Evolutionary conservation across 2,888 invertebrate species (phyloP).

Genomic region (Sipha maydis): DNA sequence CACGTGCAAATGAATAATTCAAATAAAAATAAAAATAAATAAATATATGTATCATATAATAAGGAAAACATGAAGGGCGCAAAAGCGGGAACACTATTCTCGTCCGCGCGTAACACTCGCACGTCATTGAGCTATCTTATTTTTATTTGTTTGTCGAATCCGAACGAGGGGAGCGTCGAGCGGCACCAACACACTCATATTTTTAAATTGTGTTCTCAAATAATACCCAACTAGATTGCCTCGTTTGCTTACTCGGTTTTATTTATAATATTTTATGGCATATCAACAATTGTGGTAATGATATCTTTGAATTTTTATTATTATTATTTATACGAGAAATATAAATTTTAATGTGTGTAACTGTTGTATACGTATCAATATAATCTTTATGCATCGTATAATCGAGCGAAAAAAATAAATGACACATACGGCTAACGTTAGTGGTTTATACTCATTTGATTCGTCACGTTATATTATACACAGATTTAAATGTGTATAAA

Average conservation of each 20-base stretch:
- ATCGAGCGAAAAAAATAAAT: neutral
- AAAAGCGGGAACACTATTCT: neutral
- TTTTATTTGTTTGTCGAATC: slow-evolving; percentile 41
- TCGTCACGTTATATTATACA: neutral
- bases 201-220: neutral
- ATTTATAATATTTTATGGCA: slow-evolving; percentile 9
- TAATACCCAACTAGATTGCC: slow-evolving; percentile 37
- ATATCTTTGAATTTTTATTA: slow-evolving; percentile 1
- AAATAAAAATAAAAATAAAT: slow-evolving; percentile 14
- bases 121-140: slow-evolving; percentile 10
- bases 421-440: neutral
- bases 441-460: neutral
- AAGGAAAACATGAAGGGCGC: slow-evolving; percentile 2
- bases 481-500: no score
- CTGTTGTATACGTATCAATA: neutral
- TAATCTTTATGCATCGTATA: neutral
- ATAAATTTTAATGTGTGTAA: neutral
- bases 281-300: neutral
- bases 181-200: neutral
- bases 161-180: neutral
- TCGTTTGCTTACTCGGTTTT: slow-evolving; percentile 38
- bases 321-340: neutral
- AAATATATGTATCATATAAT: neutral
- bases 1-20: slow-evolving; percentile 36
- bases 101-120: neutral